phyloP scores from a whole-genome alignment of 2,888 invertebrate genomes.

The Catocala fraxini region DNA sequence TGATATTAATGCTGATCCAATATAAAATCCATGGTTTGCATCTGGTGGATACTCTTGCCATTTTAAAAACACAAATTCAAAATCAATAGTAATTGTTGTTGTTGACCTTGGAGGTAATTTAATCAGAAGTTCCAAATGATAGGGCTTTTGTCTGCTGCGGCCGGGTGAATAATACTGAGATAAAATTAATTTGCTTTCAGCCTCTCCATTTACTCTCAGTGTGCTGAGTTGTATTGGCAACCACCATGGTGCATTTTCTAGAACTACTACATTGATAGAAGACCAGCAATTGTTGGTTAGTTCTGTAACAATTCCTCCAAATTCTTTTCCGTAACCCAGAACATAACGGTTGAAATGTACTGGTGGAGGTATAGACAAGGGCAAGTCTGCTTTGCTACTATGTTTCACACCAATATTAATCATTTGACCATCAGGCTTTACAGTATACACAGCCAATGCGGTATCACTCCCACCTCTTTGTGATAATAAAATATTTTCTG shows the following conservation, averaged over 20 bases:
- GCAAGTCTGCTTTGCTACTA: constrained; percentile 78
- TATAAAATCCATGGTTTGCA: constrained; percentile 99
- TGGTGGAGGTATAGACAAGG: constrained; percentile 88
- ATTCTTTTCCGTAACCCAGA: constrained; percentile 96
- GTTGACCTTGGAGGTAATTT: constrained; percentile 93
- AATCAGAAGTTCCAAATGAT: constrained; percentile 95
- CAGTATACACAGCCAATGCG: constrained; percentile 91
- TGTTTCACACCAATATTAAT: constrained; percentile 91
- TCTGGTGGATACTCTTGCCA: constrained; percentile 99
- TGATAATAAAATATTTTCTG: constrained; percentile 87
- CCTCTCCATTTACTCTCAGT: constrained; percentile 89
- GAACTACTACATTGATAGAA: constrained; percentile 91
- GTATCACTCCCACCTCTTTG: constrained; percentile 90
- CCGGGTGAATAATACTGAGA: constrained; percentile 91
- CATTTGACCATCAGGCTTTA: constrained; percentile 86
- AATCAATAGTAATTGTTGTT: constrained; percentile 94
- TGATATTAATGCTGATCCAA: constrained; percentile 95
- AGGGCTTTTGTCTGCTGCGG: constrained; percentile 93
- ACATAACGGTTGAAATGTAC: constrained; percentile 93
- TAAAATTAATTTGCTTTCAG: constrained; percentile 86
- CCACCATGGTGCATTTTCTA: constrained; percentile 97
- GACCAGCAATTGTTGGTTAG: constrained; percentile 94
- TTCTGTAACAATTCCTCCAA: constrained; percentile 95
- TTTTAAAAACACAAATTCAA: constrained; percentile 98
- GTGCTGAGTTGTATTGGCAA: constrained; percentile 96